Conservation (phyloP, 1,140 invertebrate genomes). For the Pogonus chalceus region DNA sequence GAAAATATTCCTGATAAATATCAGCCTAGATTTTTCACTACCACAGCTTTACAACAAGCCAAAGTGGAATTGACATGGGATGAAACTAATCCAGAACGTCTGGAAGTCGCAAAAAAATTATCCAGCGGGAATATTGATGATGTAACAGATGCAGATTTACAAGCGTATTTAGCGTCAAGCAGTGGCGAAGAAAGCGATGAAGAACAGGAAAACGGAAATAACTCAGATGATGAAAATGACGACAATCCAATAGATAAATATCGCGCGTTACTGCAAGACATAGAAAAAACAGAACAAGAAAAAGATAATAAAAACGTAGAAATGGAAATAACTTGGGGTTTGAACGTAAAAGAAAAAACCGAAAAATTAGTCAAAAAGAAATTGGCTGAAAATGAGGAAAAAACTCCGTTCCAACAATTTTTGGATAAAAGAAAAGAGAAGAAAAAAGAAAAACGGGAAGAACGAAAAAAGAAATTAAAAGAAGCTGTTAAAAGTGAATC, state of each 20-base stretch:
- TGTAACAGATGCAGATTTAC: constrained; percentile 57
- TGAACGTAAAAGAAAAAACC: constrained; percentile 58
- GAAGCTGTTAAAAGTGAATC: constrained; percentile 29
- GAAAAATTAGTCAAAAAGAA: constrained; percentile 57
- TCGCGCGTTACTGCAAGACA: constrained; percentile 57
- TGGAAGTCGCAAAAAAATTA: constrained; percentile 52
- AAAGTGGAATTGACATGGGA: constrained; percentile 95
- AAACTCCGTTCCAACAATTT: constrained; percentile 69
- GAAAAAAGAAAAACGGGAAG: constrained; percentile 54
- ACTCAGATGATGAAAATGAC: constrained; percentile 36
- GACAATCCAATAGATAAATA: constrained; percentile 58
- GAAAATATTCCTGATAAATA: constrained; percentile 74
- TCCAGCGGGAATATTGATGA: constrained; percentile 50
- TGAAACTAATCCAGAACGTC: constrained; percentile 75
- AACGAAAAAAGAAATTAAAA: constrained; percentile 40
- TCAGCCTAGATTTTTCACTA: constrained; percentile 76
- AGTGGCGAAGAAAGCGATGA: constrained; percentile 49
- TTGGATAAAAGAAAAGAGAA: constrained; percentile 70
- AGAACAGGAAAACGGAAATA: constrained; percentile 31
- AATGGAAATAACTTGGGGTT: constrained; percentile 78
- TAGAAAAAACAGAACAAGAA: constrained; percentile 60
- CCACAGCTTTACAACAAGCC: constrained; percentile 81
- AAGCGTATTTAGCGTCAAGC: constrained; percentile 68
- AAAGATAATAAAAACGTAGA: constrained; percentile 64
- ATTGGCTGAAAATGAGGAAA: constrained; percentile 40